A percentile compares a stretch with the other conserved stretches of the same genome.
Conservation (phyloP, 2,888 invertebrate genomes). For the Caenorhabditis uteleia region DNA sequence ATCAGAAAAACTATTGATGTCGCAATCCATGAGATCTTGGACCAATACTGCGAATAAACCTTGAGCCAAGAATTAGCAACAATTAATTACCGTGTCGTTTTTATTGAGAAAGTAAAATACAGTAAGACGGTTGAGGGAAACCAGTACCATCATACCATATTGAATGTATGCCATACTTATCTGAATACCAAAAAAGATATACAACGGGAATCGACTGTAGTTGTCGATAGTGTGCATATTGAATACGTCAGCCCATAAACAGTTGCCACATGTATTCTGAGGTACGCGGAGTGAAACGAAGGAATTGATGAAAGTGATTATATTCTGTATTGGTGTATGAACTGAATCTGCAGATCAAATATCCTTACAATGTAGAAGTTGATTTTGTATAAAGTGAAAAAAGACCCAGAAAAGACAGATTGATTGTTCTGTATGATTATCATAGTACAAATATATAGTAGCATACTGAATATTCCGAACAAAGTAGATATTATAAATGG, state of each 20-base stretch:
- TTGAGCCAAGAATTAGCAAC: no score
- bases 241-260: slow-evolving; percentile 1
- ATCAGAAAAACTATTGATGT: neutral
- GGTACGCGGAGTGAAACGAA: neutral
- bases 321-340: neutral
- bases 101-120: slow-evolving; percentile 1
- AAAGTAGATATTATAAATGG: no score
- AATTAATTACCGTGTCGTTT: no score
- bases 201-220: neutral
- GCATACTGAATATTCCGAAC: no score
- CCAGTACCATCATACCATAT: slow-evolving; percentile 1
- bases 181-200: slow-evolving; percentile 2
- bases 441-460: no score
- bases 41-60: slow-evolving; percentile 1
- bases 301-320: slow-evolving; percentile 2
- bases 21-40: neutral
- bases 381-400: slow-evolving; percentile 6
- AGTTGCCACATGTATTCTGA: slow-evolving; percentile 6
- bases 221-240: neutral
- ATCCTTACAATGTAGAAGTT: slow-evolving; percentile 3
- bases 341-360: no score
- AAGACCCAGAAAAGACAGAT: neutral
- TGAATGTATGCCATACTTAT: neutral
- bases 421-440: no score
- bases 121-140: slow-evolving; percentile 7